phyloP scores from a whole-genome alignment of 2,797 vertebrate genomes.

The Macropodus opercularis region DNA sequence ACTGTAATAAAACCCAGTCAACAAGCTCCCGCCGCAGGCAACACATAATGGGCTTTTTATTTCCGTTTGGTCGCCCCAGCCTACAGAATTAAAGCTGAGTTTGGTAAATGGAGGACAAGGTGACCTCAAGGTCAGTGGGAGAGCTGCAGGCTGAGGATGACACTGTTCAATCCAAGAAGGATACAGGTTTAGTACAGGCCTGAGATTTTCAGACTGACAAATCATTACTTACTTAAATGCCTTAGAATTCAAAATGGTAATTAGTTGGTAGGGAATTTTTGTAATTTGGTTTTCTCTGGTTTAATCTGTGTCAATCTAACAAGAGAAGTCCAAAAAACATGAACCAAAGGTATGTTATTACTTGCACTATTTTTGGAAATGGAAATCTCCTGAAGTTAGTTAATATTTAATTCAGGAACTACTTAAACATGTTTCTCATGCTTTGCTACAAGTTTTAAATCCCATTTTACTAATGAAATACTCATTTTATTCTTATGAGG shows the following conservation, averaged over 20 bases:
- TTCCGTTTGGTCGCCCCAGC: conserved; percentile 79
- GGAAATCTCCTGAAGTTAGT: too few relatives aligned
- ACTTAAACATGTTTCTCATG: too few relatives aligned
- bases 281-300: too few relatives aligned
- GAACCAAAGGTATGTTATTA: neutral
- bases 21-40: conserved; percentile 80
- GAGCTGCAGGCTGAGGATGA: conserved; percentile 34
- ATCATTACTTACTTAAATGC: neutral
- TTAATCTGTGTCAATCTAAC: too few relatives aligned
- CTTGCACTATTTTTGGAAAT: conserved; percentile 6
- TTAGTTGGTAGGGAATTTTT: too few relatives aligned
- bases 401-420: too few relatives aligned
- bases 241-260: too few relatives aligned
- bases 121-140: conserved; percentile 77
- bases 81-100: conserved; percentile 79
- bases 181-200: neutral
- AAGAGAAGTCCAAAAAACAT: neutral
- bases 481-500: too few relatives aligned
- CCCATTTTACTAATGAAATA: too few relatives aligned
- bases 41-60: conserved; percentile 84
- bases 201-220: neutral
- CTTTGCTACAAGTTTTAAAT: too few relatives aligned
- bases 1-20: conserved; percentile 83
- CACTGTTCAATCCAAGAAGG: conserved; percentile 20
- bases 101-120: conserved; percentile 73